Evolutionary conservation across 1,140 invertebrate genomes (phyloP).

Genomic region (Ips nitidus): DNA sequence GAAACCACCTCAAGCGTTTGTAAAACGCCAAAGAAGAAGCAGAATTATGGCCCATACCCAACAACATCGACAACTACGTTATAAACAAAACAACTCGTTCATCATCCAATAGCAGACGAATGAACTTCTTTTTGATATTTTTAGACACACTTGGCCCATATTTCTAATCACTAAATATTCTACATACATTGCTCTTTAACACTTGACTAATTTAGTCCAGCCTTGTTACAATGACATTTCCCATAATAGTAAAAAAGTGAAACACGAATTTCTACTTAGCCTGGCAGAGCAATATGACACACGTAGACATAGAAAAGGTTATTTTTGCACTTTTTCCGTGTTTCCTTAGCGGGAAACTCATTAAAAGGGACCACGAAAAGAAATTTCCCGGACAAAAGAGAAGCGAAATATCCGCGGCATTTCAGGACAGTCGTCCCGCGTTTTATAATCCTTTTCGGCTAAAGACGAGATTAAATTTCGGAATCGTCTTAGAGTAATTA

Average conservation of each 20-base stretch:
- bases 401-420: background rate
- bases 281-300: no score
- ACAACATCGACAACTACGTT: slow-evolving; percentile 10
- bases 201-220: background rate
- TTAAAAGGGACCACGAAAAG: background rate
- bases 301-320: no score
- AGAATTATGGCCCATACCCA: slow-evolving; percentile 7
- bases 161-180: no score
- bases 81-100: background rate
- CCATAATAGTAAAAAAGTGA: background rate
- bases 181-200: no score
- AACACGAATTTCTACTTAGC: background rate
- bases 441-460: slow-evolving; percentile 5
- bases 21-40: slow-evolving; percentile 4
- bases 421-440: background rate
- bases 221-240: background rate
- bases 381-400: background rate
- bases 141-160: no score
- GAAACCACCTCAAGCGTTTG: slow-evolving; percentile 9
- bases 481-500: slow-evolving; percentile 7
- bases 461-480: background rate
- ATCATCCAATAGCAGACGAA: no score
- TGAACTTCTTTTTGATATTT: no score
- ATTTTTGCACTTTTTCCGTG: no score
- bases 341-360: background rate